These are phyloP conservation scores for Drosophila aldrichi DNA, from an alignment of 2,888 invertebrate genomes.

Conservation along the genomic window DNA sequence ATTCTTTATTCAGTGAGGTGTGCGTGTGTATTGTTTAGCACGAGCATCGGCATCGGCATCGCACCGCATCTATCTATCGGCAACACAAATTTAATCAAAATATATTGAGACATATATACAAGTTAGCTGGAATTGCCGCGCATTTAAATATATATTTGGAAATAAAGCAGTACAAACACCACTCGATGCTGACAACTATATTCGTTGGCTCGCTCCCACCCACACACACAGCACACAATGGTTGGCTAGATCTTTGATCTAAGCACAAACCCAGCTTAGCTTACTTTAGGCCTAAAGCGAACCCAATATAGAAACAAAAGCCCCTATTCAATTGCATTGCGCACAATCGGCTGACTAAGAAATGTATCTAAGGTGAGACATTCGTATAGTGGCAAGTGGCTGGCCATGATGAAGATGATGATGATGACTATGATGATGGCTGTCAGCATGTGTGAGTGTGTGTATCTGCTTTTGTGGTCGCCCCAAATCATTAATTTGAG, in stretches of 20 bases:
- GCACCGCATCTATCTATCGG: constrained; percentile 20
- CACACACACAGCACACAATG: not conserved
- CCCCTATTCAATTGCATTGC: constrained; percentile 1
- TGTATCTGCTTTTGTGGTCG: constrained; percentile 43
- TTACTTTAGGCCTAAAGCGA: not conserved
- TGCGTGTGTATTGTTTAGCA: constrained; percentile 56
- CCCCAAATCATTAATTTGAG: constrained; percentile 80
- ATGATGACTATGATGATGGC: constrained; percentile 22
- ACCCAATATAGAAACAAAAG: not conserved
- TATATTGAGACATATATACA: constrained; percentile 21
- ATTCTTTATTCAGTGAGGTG: constrained; percentile 69
- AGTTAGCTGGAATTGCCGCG: constrained; percentile 48
- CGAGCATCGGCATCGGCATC: constrained; percentile 36
- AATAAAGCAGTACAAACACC: constrained; percentile 6
- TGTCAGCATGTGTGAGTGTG: constrained; percentile 42
- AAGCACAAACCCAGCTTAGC: not conserved
- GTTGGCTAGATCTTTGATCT: not conserved
- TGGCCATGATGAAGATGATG: constrained; percentile 4
- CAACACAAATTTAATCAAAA: constrained; percentile 68
- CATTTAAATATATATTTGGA: constrained; percentile 24
- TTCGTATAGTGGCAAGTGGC: constrained; percentile 33
- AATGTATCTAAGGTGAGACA: constrained; percentile 13
- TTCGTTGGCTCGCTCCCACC: not conserved
- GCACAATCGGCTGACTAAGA: constrained; percentile 11
- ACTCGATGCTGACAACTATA: not conserved